Base-by-base conservation (phyloP, 2,888 invertebrate species). In the Pediacus dermestoides region DNA sequence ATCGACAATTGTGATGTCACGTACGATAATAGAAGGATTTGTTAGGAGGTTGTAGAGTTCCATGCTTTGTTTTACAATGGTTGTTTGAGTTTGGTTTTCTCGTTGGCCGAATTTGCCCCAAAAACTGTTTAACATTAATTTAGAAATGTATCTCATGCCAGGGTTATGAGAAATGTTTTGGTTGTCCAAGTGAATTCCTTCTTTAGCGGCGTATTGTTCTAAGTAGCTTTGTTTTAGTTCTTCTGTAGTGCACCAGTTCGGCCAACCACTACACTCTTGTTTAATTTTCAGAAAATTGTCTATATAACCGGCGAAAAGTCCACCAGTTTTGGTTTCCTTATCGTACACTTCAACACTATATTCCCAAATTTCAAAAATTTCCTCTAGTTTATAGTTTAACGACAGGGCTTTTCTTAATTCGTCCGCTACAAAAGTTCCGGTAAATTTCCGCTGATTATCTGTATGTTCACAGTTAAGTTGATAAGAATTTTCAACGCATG, bases 61-160 rank as follows among this genome's bases (percentile, higher is more conserved):
- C n/a, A n/a, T n/a, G n/a, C n/a, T n/a, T n/a, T n/a, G n/a, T n/a
- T n/a, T n/a, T n/a, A 18, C 21, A n/a, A 18, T 7, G n/a, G n/a
- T 18, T 7, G 21, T 18, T 18, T 18, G 21, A n/a, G 21, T 18
- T 7, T 7, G n/a, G 26, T 43, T 40, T 21, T 28, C 23, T 35
- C 40, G 33, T 13, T 44, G 43, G 9, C 46, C 37, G 25, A 55
- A 55, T 40, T 57, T 53, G 12, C 46, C 48, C 52, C 52, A 55
- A 22, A 52, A 39, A 21, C 36, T 44, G 39, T 55, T 55, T 18
- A 57, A 42, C 21, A 46, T 48, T 27, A 52, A 40, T 42, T 53
- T 53, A 0, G 50, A 41, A n/a, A 55, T 40, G 25, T 44, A 37
- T 30, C 51, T 41, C 31, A 43, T 45, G 23, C 48, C 56, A 25